phyloP scores from a whole-genome alignment of 2,888 invertebrate genomes.

The Galerucella pusilla region DNA sequence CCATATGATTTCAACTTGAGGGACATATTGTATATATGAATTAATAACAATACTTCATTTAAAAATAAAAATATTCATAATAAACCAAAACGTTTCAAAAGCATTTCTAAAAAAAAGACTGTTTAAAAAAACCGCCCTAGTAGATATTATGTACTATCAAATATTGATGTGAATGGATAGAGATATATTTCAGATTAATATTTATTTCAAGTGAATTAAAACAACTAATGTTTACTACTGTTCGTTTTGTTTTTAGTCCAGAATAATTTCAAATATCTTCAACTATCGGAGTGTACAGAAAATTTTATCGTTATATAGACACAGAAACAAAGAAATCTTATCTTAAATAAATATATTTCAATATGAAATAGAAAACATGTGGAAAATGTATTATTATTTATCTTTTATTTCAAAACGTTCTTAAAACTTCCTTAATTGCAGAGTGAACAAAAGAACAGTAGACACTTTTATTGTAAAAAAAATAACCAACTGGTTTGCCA shows the following conservation, averaged over 20 bases:
- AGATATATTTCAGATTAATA: background rate
- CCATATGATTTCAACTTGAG: too few species aligned
- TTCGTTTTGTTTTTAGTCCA: background rate
- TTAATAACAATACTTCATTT: too few species aligned
- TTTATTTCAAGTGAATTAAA: background rate
- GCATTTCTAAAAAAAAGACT: too few species aligned
- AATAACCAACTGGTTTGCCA: background rate
- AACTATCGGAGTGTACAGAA: background rate
- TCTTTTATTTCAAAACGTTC: background rate
- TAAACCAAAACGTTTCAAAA: too few species aligned
- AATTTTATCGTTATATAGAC: background rate
- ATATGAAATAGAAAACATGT: background rate
- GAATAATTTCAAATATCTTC: background rate
- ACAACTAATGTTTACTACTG: background rate
- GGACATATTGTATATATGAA: too few species aligned
- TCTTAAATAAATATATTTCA: background rate
- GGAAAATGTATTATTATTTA: background rate
- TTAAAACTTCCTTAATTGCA: constrained; percentile 4
- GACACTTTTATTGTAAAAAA: background rate
- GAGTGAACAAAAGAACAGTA: background rate
- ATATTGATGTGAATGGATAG: too few species aligned
- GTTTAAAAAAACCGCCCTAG: too few species aligned
- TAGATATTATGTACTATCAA: too few species aligned
- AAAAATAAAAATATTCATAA: too few species aligned
- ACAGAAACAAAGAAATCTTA: background rate